These are phyloP conservation scores for Lampropteryx suffumata DNA, from an alignment of 2,888 invertebrate species.

Conservation along the genomic window DNA sequence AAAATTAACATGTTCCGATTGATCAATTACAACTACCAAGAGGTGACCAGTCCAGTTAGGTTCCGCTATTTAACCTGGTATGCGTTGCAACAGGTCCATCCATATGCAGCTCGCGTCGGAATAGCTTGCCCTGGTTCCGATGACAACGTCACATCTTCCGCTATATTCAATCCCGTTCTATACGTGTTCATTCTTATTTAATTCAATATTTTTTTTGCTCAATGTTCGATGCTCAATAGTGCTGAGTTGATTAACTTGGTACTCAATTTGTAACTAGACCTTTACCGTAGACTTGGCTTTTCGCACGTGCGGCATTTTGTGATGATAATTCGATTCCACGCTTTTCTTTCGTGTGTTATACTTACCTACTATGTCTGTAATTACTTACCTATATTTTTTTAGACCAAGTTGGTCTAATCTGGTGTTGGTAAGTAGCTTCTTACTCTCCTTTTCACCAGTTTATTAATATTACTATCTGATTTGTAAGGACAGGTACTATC, in stretches of 20 bases:
- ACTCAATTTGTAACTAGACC: slow-evolving; percentile 2
- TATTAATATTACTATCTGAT: too few relatives aligned
- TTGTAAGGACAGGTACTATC: too few relatives aligned
- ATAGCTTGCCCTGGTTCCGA: slow-evolving; percentile 30
- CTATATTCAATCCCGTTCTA: slow-evolving; percentile 19
- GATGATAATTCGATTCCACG: slow-evolving; percentile 1
- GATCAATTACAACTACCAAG: slow-evolving; percentile 14
- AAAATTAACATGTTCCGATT: slow-evolving; percentile 10
- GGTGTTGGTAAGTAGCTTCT: too few relatives aligned
- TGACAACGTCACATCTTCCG: slow-evolving; percentile 31
- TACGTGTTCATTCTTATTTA: not conserved
- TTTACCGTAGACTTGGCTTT: too few relatives aligned
- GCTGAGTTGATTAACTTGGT: slow-evolving; percentile 7
- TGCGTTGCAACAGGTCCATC: slow-evolving; percentile 55
- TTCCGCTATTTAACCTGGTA: slow-evolving; percentile 70
- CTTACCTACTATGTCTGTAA: too few relatives aligned
- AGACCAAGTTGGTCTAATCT: too few relatives aligned
- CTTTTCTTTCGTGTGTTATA: not conserved
- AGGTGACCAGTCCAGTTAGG: slow-evolving; percentile 56
- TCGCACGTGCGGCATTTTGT: not conserved
- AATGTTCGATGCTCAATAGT: not conserved
- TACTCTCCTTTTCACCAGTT: not conserved
- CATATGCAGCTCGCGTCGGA: slow-evolving; percentile 45
- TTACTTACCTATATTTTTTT: too few relatives aligned
- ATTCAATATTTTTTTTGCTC: slow-evolving; percentile 16